These are phyloP conservation scores for Lypha dubia DNA, from an alignment of 2,888 invertebrate species.

Conservation along the genomic window DNA sequence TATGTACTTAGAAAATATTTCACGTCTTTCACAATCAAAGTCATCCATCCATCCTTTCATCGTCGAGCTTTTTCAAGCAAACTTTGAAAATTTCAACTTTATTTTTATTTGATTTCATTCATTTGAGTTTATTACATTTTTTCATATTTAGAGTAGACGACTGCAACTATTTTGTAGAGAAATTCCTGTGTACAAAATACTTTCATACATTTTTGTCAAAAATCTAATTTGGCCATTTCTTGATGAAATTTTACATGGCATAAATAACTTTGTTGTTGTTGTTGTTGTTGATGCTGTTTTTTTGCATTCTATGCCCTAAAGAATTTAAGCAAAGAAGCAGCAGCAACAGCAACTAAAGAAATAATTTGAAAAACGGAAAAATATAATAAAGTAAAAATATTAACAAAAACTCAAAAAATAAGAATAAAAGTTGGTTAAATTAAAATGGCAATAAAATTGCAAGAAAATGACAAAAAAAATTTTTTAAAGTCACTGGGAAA, in stretches of 20 bases:
- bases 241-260: slow-evolving; percentile 12
- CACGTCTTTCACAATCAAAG: not conserved
- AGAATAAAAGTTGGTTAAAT: slow-evolving; percentile 21
- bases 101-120: not conserved
- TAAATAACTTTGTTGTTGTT: not conserved
- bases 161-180: not conserved
- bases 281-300: not conserved
- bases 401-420: too few species aligned
- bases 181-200: not conserved
- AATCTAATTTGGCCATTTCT: not conserved
- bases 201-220: not conserved
- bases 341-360: slow-evolving; percentile 3
- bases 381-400: not conserved
- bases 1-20: too few species aligned
- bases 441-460: slow-evolving; percentile 26
- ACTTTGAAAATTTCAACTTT: not conserved
- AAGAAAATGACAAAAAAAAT: not conserved
- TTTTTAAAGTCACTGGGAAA: not conserved
- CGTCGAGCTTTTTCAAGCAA: not conserved
- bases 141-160: slow-evolving; percentile 2
- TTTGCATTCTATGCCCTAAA: slow-evolving; percentile 8
- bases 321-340: slow-evolving; percentile 13
- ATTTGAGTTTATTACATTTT: slow-evolving; percentile 5
- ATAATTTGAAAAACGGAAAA: not conserved
- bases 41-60: too few species aligned